Evolutionary conservation across 2,888 invertebrate species (phyloP).

Genomic region (Agelastica alni): DNA sequence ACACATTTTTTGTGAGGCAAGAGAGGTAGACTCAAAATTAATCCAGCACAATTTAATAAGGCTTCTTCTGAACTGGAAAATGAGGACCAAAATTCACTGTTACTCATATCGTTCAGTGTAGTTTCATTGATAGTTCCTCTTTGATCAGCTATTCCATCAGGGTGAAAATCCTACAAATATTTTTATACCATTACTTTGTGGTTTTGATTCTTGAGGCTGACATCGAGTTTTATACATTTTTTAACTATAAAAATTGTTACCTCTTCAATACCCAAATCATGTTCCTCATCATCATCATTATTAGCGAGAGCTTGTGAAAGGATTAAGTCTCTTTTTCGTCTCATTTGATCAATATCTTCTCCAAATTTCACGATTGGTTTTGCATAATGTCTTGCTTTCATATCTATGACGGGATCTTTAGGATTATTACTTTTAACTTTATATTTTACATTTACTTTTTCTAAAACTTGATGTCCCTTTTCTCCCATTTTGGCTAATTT

Average conservation of each 20-base stretch:
- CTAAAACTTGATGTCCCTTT: constrained; percentile 62
- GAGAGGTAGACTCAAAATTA: constrained; percentile 72
- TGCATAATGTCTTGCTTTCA: constrained; percentile 48
- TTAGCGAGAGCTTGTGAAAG: constrained; percentile 59
- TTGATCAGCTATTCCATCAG: constrained; percentile 69
- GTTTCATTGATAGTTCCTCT: constrained; percentile 68
- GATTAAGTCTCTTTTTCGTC: constrained; percentile 59
- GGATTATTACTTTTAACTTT: constrained; percentile 4
- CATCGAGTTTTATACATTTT: too few species aligned
- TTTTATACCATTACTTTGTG: too few species aligned
- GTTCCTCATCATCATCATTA: constrained; percentile 64
- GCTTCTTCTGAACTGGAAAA: constrained; percentile 82
- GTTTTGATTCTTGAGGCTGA: too few species aligned
- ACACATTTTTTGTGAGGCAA: constrained; percentile 66
- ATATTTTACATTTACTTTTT: constrained; percentile 60
- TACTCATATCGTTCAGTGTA: constrained; percentile 69
- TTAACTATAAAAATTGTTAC: too few species aligned
- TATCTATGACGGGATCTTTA: constrained; percentile 29
- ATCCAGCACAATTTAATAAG: constrained; percentile 71
- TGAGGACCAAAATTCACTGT: constrained; percentile 80
- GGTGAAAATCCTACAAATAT: constrained; percentile 60
- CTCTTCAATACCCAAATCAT: constrained; percentile 67
- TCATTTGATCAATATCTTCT: constrained; percentile 47
- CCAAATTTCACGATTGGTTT: constrained; percentile 48
- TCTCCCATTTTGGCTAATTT: constrained; percentile 64